Conservation (phyloP, 2,113 vertebrate genomes). For the Tragulus kanchil region DNA sequence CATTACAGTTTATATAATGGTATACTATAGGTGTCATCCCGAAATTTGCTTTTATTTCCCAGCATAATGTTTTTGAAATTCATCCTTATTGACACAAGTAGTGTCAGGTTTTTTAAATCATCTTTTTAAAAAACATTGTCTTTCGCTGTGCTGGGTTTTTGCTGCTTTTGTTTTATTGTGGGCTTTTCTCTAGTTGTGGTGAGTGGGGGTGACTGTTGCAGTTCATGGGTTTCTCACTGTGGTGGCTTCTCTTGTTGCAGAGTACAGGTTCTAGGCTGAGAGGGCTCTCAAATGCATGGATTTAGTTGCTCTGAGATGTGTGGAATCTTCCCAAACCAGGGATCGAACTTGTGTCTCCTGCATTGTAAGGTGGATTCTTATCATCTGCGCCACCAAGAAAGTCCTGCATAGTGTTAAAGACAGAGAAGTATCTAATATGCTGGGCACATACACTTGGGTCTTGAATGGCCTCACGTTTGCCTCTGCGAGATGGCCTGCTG, state of each 20-base stretch:
- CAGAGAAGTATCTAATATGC: too few relatives aligned
- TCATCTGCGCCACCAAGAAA: neutral
- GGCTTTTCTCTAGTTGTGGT: neutral
- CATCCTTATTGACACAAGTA: neutral
- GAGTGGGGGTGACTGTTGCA: neutral
- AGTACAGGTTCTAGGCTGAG: neutral
- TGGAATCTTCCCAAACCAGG: neutral
- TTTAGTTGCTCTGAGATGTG: neutral
- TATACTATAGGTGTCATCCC: too few relatives aligned
- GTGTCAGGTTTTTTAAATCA: neutral
- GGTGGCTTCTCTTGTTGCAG: neutral
- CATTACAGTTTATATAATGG: neutral
- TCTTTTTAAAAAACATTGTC: too few relatives aligned
- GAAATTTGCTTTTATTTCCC: neutral
- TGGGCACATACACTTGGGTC: rapidly evolving
- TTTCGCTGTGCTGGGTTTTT: neutral
- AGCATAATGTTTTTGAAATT: neutral
- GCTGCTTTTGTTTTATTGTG: rapidly evolving
- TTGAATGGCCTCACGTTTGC: rapidly evolving
- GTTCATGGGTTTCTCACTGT: rapidly evolving
- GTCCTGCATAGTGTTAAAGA: neutral
- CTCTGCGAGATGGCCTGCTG: neutral
- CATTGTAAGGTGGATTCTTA: neutral
- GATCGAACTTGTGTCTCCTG: neutral
- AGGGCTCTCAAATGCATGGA: neutral